These are phyloP conservation scores for Doryteuthis pealeii DNA, from an alignment of 1,140 invertebrate species.

Conservation along the genomic window DNA sequence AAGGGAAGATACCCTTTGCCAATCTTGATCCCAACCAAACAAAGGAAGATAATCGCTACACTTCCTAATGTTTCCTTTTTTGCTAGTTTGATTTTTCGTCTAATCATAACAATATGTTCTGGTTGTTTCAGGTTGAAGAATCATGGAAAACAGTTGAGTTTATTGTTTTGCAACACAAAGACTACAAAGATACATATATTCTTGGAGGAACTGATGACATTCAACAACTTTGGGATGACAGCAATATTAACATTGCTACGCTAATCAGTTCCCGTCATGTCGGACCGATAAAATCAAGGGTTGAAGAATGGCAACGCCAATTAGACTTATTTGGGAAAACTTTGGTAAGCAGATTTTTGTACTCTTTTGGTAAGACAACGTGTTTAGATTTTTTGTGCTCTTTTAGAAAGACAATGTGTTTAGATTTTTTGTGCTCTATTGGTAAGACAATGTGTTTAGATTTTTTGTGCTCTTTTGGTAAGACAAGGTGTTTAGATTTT, in stretches of 20 bases:
- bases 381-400: no score
- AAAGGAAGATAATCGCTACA: no score
- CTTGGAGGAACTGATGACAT: slow-evolving; percentile 81
- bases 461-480: no score
- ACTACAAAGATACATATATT: slow-evolving; percentile 77
- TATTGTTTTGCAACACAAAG: slow-evolving; percentile 58
- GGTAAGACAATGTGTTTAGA: no score
- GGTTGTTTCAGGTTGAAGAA: slow-evolving; percentile 55
- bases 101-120: neutral
- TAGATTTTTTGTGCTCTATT: no score
- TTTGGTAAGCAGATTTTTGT: slow-evolving; percentile 63
- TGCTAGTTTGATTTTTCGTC: no score
- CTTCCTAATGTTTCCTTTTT: no score
- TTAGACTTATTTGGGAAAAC: slow-evolving; percentile 77
- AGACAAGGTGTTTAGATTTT: no score
- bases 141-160: slow-evolving; percentile 60
- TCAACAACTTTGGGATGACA: slow-evolving; percentile 78
- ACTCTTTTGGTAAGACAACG: no score
- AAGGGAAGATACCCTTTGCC: no score
- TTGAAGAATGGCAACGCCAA: slow-evolving; percentile 77
- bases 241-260: slow-evolving; percentile 81
- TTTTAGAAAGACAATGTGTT: no score
- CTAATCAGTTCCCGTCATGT: slow-evolving; percentile 81
- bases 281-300: slow-evolving; percentile 76
- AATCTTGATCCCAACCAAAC: no score